These are phyloP conservation scores for Centruroides vittatus DNA, from an alignment of 1,140 invertebrate species.

Conservation along the genomic window DNA sequence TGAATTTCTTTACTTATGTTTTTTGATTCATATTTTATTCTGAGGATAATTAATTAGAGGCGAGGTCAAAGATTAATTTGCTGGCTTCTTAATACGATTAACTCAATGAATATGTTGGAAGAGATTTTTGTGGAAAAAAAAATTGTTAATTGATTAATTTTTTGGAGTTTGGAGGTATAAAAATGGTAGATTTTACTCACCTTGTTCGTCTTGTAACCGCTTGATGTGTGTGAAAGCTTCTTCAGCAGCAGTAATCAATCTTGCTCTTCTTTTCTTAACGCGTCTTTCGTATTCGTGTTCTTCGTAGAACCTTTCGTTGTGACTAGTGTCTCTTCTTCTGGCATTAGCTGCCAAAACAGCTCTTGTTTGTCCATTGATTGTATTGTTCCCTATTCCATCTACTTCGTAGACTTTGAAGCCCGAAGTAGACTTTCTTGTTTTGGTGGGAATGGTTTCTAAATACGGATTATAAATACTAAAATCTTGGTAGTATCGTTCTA, in stretches of 20 bases:
- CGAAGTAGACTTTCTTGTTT: conserved; percentile 22
- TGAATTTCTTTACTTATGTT: too few species aligned
- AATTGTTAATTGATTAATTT: too few species aligned
- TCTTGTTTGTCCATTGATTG: conserved; percentile 36
- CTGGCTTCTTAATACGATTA: not conserved
- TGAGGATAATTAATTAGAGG: too few species aligned
- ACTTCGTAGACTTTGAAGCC: conserved; percentile 57
- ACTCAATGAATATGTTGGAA: not conserved
- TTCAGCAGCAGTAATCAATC: conserved; percentile 81
- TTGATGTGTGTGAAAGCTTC: conserved; percentile 94
- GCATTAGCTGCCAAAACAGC: conserved; percentile 39
- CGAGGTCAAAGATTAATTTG: too few species aligned
- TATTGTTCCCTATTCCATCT: conserved; percentile 42
- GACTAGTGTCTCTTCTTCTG: conserved; percentile 33
- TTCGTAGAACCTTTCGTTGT: conserved; percentile 94
- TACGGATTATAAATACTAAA: conserved; percentile 96
- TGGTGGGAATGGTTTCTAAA: conserved; percentile 72
- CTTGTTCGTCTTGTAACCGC: conserved; percentile 38
- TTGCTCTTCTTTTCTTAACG: conserved; percentile 73
- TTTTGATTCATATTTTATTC: too few species aligned
- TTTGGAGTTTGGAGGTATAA: too few species aligned
- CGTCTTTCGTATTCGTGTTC: conserved; percentile 91
- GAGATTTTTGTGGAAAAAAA: not conserved
- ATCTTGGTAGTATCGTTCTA: conserved; percentile 91
- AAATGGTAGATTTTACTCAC: conserved; percentile 17